Base-by-base conservation (phyloP, 2,888 invertebrate species). In the Epistrophe eligans region DNA sequence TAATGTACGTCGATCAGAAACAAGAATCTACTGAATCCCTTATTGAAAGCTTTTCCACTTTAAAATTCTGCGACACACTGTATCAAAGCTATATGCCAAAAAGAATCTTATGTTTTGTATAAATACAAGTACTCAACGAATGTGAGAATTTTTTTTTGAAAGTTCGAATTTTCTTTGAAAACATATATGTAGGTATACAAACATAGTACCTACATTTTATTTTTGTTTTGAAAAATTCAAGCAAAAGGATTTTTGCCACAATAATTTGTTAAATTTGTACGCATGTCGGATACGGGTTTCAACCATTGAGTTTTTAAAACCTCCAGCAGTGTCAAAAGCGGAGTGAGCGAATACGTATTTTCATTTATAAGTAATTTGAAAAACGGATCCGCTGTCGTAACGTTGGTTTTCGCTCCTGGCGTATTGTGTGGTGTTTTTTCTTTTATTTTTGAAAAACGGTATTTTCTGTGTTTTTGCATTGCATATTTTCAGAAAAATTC, bases 221-320 rank as follows among this genome's bases (percentile, higher is more conserved):
- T 72, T 66, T 76, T 84, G 74, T 84, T 84, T 76, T 80, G 66
- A 70, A 70, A 73, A 74, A 45, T 70, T 74, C 57, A 40, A 70
- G 72, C 70, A 62, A 85, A 85, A 85, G 85, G 85, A 85, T 85
- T 82, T 85, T 79, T 60, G 81, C 77, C 64, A 79, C 52, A 70
- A 77, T 74, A 9, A 43, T 50, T 62, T 70, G 17, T 50, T 66
- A 79, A 85, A 52, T 64, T 77, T 82, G 70, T 82, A 85, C 82
- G 85, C 85, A 84, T 84, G 84, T 79, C 84, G 84, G 79, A 76
- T 58, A 76, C 84, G 84, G 58, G 58, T 58, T 76, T 70, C 45
- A 70, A 62, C 70, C 83, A 67, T 67, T 67, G 67, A 62, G 79
- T 79, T 79, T 70, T 60, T 38, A 67, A 84, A 85, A 67, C 72